Conservation (phyloP, 2,113 vertebrate genomes). For the Thunnus maccoyii region DNA sequence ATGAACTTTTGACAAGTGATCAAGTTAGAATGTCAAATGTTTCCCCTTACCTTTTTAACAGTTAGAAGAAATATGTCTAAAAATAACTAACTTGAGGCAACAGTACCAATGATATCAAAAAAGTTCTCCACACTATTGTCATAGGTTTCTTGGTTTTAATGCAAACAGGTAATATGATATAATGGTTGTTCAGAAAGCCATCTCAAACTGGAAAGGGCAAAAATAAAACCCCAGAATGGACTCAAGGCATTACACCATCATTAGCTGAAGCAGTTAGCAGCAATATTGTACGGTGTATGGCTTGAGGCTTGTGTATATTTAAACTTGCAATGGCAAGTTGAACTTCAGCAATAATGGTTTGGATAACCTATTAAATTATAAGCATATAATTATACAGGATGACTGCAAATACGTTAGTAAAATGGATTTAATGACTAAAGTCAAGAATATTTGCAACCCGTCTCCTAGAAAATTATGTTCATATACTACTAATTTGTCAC, state of each 20-base stretch:
- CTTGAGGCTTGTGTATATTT: neutral
- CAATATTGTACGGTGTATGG: neutral
- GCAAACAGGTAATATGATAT: too few species aligned
- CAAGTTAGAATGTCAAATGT: neutral
- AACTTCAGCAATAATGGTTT: neutral
- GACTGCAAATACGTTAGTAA: neutral
- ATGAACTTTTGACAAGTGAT: slow-evolving; percentile 5
- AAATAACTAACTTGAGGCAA: neutral
- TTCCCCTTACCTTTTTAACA: neutral
- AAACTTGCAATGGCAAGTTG: neutral
- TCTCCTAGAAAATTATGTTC: too few species aligned
- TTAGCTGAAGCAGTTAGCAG: neutral
- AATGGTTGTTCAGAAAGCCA: neutral
- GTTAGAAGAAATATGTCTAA: neutral
- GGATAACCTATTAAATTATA: slow-evolving; percentile 1
- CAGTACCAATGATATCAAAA: neutral
- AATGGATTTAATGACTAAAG: neutral
- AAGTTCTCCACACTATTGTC: too few species aligned
- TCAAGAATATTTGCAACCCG: neutral
- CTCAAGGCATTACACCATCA: neutral
- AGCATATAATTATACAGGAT: slow-evolving; percentile 2
- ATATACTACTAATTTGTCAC: too few species aligned
- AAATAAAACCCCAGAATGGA: neutral
- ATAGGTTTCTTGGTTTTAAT: too few species aligned
- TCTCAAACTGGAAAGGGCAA: neutral